Base-by-base conservation (phyloP, 1,140 invertebrate genomes). In the Hyles vespertilio region DNA sequence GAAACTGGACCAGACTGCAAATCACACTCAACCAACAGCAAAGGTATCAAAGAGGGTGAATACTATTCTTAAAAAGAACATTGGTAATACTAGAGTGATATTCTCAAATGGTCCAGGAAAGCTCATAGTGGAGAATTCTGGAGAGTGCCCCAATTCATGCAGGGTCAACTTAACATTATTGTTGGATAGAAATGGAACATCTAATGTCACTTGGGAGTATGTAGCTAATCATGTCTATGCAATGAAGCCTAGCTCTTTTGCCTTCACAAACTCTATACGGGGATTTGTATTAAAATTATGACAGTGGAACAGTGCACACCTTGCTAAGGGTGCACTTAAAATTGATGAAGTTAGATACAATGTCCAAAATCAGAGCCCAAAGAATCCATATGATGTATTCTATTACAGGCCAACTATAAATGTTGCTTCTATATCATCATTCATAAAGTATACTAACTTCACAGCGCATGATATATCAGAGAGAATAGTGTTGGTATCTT, bases 201-300 rank as follows among this genome's bases (percentile, higher is more conserved):
- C 90, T 36, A 89, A 90, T 51, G 84, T 90, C 0, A 83, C 85
- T 47, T 92, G 91, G 87, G 90, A 91, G 55, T 91, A 93, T 45
- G 84, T 86, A n/a, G 91, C 90, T 3, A 81, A 83, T 3, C 90
- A 91, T 63, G 91, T 93, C 33, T 94, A 92, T 71, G 93, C 91
- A 2, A 93, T 94, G 87, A 90, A 90, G 50, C 93, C 94, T 0
- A 92, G 91, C 8, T 89, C 92, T n/a, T 90, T 94, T 72, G 84
- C 90, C 11, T 92, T 93, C 60, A 84, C 89, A 48, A 92, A 92
- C 61, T 87, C 90, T 3, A 91, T 94, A 47, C 89, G 91, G 33
- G 94, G 94, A 0, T 95, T 95, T 86, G 92, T 94, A 32, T 83
- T 96, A 48, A 95, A 96, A 89, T 93, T 95, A 78, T 95, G 94